phyloP scores from a whole-genome alignment of 2,888 invertebrate genomes.

The Latheticus oryzae region DNA sequence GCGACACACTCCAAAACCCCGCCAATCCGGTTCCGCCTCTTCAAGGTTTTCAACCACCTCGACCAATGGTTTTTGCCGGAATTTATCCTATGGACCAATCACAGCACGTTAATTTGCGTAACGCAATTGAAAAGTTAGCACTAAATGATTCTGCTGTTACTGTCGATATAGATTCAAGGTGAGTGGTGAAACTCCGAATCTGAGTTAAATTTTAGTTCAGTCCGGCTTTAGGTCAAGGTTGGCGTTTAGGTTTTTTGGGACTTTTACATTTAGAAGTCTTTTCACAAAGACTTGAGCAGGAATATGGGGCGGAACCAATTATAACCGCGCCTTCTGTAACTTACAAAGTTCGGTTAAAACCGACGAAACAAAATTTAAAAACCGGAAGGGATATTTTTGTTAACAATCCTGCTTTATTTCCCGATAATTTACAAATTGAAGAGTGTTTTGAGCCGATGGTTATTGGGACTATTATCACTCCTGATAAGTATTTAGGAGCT shows the following conservation, averaged over 20 bases:
- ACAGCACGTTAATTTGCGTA: constrained; percentile 78
- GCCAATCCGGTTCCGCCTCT: constrained; percentile 70
- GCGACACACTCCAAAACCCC: constrained; percentile 78
- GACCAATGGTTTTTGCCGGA: constrained; percentile 89
- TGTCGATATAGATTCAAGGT: constrained; percentile 86
- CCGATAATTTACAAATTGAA: constrained; percentile 74
- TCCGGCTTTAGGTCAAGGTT: constrained; percentile 89
- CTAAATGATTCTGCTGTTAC: constrained; percentile 94
- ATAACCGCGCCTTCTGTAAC: constrained; percentile 89
- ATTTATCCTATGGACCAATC: constrained; percentile 93
- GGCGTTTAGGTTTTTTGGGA: constrained; percentile 89
- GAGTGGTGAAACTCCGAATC: constrained; percentile 39
- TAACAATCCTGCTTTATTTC: constrained; percentile 82
- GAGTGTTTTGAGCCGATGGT: constrained; percentile 90
- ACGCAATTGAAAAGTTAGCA: constrained; percentile 90
- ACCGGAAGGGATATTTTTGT: constrained; percentile 72
- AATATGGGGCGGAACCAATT: constrained; percentile 84
- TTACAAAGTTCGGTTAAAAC: constrained; percentile 81
- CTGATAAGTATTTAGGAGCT: constrained; percentile 78
- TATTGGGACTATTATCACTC: constrained; percentile 88
- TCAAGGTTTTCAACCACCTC: constrained; percentile 74
- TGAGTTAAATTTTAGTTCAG: constrained; percentile 64
- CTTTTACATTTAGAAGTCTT: constrained; percentile 90
- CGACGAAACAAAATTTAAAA: constrained; percentile 77
- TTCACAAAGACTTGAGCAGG: constrained; percentile 85